phyloP scores from a whole-genome alignment of 2,888 invertebrate genomes.

The Plebejus melissa region DNA sequence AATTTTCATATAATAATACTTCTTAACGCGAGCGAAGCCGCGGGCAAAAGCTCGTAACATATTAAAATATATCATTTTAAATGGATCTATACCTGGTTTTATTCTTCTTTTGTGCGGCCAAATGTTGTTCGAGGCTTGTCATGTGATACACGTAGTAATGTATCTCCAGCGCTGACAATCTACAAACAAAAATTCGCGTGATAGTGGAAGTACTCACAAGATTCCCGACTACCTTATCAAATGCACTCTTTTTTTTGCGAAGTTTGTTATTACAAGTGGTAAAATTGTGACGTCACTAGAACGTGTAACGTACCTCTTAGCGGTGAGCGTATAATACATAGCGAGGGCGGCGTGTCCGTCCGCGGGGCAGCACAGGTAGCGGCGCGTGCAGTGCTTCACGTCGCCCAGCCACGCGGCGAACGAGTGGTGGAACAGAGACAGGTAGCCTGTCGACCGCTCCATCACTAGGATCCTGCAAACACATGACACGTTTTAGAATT shows the following conservation, averaged over 20 bases:
- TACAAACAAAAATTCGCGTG: constrained; percentile 41
- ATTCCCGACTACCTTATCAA: not conserved
- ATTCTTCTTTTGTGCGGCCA: constrained; percentile 69
- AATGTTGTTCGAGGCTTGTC: constrained; percentile 82
- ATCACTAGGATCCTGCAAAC: constrained; percentile 65
- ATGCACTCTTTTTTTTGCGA: too few relatives aligned
- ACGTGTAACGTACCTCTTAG: constrained; percentile 61
- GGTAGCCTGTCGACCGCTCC: constrained; percentile 79
- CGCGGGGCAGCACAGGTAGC: constrained; percentile 91
- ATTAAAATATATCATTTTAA: not conserved
- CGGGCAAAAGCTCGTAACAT: not conserved
- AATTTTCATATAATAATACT: too few relatives aligned
- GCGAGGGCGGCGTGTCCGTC: constrained; percentile 94
- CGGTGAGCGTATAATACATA: constrained; percentile 88
- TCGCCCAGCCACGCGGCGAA: constrained; percentile 97
- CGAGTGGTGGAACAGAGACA: constrained; percentile 93
- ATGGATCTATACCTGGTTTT: constrained; percentile 49
- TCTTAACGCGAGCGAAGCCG: too few relatives aligned
- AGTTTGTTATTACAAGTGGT: not conserved
- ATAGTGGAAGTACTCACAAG: not conserved
- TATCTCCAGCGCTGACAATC: constrained; percentile 85
- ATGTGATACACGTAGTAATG: constrained; percentile 86
- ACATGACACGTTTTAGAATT: not conserved
- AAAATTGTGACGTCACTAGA: not conserved
- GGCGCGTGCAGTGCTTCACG: constrained; percentile 98